Evolutionary conservation across 2,113 vertebrate species (phyloP), one percentile per base, ranked within the genome.

Genomic region (Cochlearius cochlearius): DNA sequence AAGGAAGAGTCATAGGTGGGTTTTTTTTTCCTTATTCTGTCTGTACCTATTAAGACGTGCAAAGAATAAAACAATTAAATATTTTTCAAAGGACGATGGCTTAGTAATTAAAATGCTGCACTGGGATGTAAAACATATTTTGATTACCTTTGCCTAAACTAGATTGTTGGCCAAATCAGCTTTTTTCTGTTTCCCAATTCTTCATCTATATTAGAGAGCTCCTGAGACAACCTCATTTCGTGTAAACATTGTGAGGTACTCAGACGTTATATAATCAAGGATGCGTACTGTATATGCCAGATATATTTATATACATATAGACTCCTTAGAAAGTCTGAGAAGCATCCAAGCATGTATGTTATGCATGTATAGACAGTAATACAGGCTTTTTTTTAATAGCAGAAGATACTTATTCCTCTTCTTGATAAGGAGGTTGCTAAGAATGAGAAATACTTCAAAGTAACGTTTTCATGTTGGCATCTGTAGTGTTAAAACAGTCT

Each of bases 91-190:
- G 12, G 34, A 30, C 18, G 20, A 17, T 36, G 11, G 5, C 21
- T 66, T 15, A 53, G 34, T 41, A 67, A 59, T 32, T 60, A 64
- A 87, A 90, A 38, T 36, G 13, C 0, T 0, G 41, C 1, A 1
- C 9, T 1, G 4, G 7, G 10, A 52, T 64, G 18, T n/a, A 56
- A 21, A 38, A 22, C 2, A 6, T 38, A 32, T 49, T 75, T 58
- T 66, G 6, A 39, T 67, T 71, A 26, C 19, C 8, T 32, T n/a
- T 89, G 11, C 23, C 15, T 45, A 29, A 67, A 58, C 6, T 18
- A 43, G 8, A 7, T 26, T 63, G 19, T 34, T 91, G 62, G 8
- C 16, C 38, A 69, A 45, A 34, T 59, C 10, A 58, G 2, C 10
- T 58, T 82, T 77, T 62, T 27, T 2, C 6, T 13, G 2, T 64